Evolutionary conservation across 2,888 invertebrate genomes (phyloP).

Genomic region (Alloplasta piceator): DNA sequence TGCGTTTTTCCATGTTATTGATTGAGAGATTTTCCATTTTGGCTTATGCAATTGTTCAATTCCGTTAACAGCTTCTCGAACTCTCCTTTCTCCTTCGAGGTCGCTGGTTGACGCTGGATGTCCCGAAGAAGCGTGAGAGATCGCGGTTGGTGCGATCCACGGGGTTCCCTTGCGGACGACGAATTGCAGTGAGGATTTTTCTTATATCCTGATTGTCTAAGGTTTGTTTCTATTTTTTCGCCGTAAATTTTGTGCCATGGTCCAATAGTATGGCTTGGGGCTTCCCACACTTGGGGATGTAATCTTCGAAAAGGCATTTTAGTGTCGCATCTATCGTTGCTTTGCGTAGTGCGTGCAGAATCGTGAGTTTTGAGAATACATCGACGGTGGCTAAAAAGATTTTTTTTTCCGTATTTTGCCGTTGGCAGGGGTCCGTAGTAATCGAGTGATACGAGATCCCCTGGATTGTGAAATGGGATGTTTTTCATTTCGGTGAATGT

Average conservation of each 20-base stretch:
- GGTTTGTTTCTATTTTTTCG: conserved; percentile 21
- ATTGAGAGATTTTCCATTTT: too few species aligned
- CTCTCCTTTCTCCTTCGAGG: too few species aligned
- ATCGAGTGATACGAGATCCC: conserved; percentile 44
- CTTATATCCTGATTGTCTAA: conserved; percentile 24
- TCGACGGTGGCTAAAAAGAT: conserved; percentile 56
- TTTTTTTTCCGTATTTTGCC: conserved; percentile 22
- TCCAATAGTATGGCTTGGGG: conserved; percentile 20
- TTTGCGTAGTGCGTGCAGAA: conserved; percentile 56
- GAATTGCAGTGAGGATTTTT: conserved; percentile 27
- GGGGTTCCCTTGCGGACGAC: conserved; percentile 53
- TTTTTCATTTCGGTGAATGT: conserved; percentile 12
- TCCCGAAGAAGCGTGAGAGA: too few species aligned
- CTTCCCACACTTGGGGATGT: conserved; percentile 19
- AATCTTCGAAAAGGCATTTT: not conserved
- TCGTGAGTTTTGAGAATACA: conserved; percentile 63
- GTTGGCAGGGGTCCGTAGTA: conserved; percentile 57
- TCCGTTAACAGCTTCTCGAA: too few species aligned
- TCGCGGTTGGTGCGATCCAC: conserved; percentile 52
- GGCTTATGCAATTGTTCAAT: too few species aligned
- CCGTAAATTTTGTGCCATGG: conserved; percentile 52
- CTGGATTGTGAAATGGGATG: conserved; percentile 21
- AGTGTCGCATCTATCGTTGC: conserved; percentile 23
- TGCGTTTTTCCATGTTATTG: too few species aligned
- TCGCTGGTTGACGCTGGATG: too few species aligned